phyloP scores from a whole-genome alignment of 1,140 invertebrate species.

The Octopus sinensis region DNA sequence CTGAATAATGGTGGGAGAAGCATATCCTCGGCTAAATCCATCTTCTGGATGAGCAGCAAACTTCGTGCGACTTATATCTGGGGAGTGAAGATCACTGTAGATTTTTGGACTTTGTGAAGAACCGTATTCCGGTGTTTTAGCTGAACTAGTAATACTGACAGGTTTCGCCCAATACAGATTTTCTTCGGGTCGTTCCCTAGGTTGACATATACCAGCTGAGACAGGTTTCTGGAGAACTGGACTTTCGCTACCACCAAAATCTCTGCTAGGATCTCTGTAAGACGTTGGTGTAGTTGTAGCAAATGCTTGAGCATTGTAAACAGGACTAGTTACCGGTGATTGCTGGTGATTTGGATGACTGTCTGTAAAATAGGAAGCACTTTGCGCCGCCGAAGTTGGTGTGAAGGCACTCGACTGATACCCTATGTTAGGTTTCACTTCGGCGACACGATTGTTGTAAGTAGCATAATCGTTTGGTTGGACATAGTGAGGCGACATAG shows the following conservation, averaged over 20 bases:
- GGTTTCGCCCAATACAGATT: slow-evolving; percentile 10
- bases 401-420: not conserved
- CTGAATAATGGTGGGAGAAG: no score
- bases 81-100: no score
- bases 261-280: not conserved
- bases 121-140: not conserved
- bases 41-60: no score
- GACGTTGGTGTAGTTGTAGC: not conserved
- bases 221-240: not conserved
- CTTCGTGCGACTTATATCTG: no score
- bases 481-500: not conserved
- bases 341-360: not conserved
- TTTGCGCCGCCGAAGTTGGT: not conserved
- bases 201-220: not conserved
- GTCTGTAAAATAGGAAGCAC: not conserved
- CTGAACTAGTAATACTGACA: not conserved
- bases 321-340: not conserved
- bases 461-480: not conserved
- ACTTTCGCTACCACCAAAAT: not conserved
- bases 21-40: no score
- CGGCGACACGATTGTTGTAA: not conserved
- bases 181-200: not conserved
- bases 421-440: slow-evolving; percentile 7
- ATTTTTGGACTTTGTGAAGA: no score
- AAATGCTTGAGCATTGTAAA: not conserved